Evolutionary conservation across 1,140 invertebrate genomes (phyloP).

Genomic region (Cydia strobilella): DNA sequence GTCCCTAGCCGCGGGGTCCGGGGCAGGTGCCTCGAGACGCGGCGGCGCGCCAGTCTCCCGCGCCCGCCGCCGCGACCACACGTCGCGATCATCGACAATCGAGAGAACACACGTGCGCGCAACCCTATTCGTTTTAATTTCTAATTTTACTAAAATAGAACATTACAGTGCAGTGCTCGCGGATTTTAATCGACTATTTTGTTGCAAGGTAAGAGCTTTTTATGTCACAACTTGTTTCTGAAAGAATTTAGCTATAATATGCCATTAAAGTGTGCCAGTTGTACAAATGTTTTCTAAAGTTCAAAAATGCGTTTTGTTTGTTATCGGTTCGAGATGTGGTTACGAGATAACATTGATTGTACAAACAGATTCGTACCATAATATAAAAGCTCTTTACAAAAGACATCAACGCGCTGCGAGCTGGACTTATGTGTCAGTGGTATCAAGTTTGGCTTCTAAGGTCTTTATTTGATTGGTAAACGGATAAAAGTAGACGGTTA

Average conservation of each 20-base stretch:
- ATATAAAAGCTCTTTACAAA: conserved; percentile 56
- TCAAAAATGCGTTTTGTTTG: background rate
- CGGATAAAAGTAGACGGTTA: conserved; percentile 22
- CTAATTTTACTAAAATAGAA: conserved; percentile 48
- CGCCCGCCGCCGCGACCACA: conserved; percentile 62
- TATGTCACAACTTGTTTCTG: conserved; percentile 12
- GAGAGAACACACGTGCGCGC: conserved; percentile 59
- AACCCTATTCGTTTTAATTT: conserved; percentile 72
- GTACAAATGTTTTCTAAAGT: conserved; percentile 20
- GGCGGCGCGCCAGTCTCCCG: conserved; percentile 75
- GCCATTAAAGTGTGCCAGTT: conserved; percentile 18
- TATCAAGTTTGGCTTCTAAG: conserved; percentile 13
- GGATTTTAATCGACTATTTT: conserved; percentile 49
- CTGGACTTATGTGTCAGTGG: conserved; percentile 40
- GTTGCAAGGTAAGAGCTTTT: conserved; percentile 51
- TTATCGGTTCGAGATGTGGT: conserved; percentile 28
- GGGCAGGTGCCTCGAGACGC: conserved; percentile 73
- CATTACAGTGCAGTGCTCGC: conserved; percentile 56
- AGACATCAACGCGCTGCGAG: conserved; percentile 72
- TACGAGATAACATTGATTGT: conserved; percentile 48
- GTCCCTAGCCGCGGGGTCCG: conserved; percentile 70
- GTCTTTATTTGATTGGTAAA: conserved; percentile 11
- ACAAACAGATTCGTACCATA: conserved; percentile 46
- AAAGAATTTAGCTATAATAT: background rate
- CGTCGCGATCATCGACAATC: conserved; percentile 63